Conservation (phyloP, 2,888 invertebrate species). For the Dynastes maya region DNA sequence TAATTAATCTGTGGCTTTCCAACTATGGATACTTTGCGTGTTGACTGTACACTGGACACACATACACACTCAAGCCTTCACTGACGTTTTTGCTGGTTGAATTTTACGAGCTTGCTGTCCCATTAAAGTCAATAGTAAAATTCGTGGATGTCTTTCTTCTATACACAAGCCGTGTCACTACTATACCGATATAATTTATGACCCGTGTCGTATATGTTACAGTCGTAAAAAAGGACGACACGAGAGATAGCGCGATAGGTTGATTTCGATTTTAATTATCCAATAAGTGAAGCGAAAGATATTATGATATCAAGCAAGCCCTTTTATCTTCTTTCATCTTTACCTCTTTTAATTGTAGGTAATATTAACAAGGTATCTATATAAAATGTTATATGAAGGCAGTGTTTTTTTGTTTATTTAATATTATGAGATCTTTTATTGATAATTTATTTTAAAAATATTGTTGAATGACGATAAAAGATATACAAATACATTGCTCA, state of each 20-base stretch:
- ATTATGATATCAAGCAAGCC: conserved; percentile 24
- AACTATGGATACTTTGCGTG: no score
- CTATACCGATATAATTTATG: conserved; percentile 42
- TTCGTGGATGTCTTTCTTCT: conserved; percentile 49
- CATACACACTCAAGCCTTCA: neutral
- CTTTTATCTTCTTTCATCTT: neutral
- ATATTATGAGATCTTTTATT: no score
- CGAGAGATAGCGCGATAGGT: conserved; percentile 4
- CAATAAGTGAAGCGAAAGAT: neutral
- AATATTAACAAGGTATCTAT: no score
- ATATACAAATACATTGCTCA: conserved; percentile 53
- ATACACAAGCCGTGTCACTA: conserved; percentile 38
- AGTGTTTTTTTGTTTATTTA: neutral
- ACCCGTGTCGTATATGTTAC: conserved; percentile 29
- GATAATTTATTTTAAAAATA: no score
- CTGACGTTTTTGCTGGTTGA: conserved; percentile 14
- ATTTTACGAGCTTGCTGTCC: conserved; percentile 50
- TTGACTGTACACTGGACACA: no score
- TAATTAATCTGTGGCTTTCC: no score
- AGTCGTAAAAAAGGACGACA: conserved; percentile 45
- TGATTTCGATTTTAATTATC: conserved; percentile 24
- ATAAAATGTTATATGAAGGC: neutral
- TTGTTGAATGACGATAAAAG: no score
- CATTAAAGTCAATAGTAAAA: conserved; percentile 53
- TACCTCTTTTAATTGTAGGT: neutral